Evolutionary conservation across 1,140 invertebrate genomes (phyloP).

Genomic region (Euglossa dilemma): DNA sequence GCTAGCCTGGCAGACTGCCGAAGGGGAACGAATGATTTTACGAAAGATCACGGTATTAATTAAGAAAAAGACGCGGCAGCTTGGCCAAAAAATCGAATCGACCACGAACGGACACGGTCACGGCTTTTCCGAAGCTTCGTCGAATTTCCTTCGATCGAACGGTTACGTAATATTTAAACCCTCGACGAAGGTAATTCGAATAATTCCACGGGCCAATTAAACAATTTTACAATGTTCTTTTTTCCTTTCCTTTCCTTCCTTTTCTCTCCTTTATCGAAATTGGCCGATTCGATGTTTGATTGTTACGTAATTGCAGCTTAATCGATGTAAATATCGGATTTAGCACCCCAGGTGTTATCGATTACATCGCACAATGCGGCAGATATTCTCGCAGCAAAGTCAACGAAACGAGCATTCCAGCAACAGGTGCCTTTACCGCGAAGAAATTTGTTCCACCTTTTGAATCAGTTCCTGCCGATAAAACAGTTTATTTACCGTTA

Average conservation of each 20-base stretch:
- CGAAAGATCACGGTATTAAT: neutral
- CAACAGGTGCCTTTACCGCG: slow-evolving; percentile 14
- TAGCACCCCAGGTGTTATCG: neutral
- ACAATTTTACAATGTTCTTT: no score
- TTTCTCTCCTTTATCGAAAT: no score
- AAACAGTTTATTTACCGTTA: neutral
- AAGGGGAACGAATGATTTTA: slow-evolving; percentile 23
- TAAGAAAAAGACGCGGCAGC: neutral
- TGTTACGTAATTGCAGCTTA: neutral
- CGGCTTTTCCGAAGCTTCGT: neutral
- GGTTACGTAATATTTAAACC: neutral
- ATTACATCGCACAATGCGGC: neutral
- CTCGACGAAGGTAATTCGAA: no score
- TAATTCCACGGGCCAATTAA: neutral
- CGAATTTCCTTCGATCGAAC: neutral
- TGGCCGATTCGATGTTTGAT: neutral
- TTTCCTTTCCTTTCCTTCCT: no score
- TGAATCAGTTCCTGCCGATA: neutral
- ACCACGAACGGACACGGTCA: neutral
- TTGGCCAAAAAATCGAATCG: neutral
- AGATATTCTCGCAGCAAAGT: neutral
- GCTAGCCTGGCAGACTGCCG: slow-evolving; percentile 14
- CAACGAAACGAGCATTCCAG: neutral
- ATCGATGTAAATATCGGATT: neutral
- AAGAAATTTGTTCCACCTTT: neutral